Conservation (phyloP, 2,113 vertebrate species). For the Polypterus bichir region DNA sequence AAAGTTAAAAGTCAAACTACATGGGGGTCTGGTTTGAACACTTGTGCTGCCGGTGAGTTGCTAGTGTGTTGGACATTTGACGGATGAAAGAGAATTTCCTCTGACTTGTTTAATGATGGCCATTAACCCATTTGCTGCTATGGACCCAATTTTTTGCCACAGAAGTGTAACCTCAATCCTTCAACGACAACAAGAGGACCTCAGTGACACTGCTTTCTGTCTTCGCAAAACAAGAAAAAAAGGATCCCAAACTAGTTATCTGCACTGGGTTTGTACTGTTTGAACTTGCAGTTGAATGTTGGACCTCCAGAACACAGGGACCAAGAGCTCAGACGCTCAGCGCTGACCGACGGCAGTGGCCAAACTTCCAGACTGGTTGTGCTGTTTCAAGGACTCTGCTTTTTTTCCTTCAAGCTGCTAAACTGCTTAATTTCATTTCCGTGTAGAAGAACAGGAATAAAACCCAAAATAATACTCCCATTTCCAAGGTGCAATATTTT, state of each 20-base stretch:
- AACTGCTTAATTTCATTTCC: background rate
- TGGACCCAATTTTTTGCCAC: conserved; percentile 50
- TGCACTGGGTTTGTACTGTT: conserved; percentile 11
- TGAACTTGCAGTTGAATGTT: background rate
- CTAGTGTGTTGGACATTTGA: conserved; percentile 12
- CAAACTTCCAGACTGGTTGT: background rate
- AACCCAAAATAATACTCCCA: background rate
- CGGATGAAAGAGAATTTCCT: conserved; percentile 25
- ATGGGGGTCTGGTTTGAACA: no score
- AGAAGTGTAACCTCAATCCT: conserved; percentile 59
- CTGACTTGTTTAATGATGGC: conserved; percentile 40
- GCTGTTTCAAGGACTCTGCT: background rate
- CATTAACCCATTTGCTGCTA: conserved; percentile 59
- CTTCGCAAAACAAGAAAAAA: conserved; percentile 7
- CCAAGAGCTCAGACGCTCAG: background rate
- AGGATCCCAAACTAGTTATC: conserved; percentile 11
- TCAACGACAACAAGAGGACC: conserved; percentile 37
- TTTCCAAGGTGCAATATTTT: background rate
- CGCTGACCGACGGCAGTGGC: background rate
- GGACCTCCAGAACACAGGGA: background rate
- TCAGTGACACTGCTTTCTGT: conserved; percentile 16
- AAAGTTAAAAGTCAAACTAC: no score
- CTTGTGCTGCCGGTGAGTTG: background rate
- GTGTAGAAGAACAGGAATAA: background rate
- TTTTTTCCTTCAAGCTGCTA: background rate